These are phyloP conservation scores for Misgurnus mizolepis DNA, from an alignment of 2,113 vertebrate species.

Conservation along the genomic window DNA sequence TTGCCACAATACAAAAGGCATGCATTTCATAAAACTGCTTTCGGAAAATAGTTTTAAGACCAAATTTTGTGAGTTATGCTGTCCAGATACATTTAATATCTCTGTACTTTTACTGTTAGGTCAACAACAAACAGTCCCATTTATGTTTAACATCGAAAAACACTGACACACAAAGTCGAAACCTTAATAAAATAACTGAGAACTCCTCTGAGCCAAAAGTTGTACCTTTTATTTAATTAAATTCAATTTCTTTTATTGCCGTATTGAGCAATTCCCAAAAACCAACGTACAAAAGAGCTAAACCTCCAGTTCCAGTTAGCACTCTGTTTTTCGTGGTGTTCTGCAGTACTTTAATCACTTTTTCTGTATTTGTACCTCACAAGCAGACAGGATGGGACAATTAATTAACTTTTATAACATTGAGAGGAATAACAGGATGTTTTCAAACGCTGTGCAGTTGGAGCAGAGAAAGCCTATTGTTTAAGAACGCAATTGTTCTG, in stretches of 20 bases:
- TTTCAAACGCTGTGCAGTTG: constrained; percentile 55
- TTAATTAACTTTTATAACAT: constrained; percentile 62
- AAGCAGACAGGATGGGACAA: constrained; percentile 56
- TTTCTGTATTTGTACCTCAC: constrained; percentile 46
- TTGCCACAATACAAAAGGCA: too few species aligned
- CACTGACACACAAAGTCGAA: too few species aligned
- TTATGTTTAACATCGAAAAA: too few species aligned
- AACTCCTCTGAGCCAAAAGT: too few species aligned
- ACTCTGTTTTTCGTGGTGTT: constrained; percentile 35
- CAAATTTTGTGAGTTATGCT: too few species aligned
- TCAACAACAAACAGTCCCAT: too few species aligned
- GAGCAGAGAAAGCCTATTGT: constrained; percentile 58
- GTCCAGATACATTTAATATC: too few species aligned
- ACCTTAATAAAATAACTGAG: too few species aligned
- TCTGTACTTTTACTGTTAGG: too few species aligned
- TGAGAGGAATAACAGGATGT: constrained; percentile 59
- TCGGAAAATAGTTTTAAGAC: too few species aligned
- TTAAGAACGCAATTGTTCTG: constrained; percentile 52
- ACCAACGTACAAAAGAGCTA: not conserved
- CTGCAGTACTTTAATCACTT: constrained; percentile 48
- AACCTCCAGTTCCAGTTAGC: constrained; percentile 20
- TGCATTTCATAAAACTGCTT: too few species aligned
- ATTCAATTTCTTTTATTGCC: not conserved
- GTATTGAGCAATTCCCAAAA: not conserved
- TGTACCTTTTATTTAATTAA: not conserved